These are phyloP conservation scores for Pseudochirops cupreus DNA, from an alignment of 2,797 vertebrate genomes.

Conservation along the genomic window DNA sequence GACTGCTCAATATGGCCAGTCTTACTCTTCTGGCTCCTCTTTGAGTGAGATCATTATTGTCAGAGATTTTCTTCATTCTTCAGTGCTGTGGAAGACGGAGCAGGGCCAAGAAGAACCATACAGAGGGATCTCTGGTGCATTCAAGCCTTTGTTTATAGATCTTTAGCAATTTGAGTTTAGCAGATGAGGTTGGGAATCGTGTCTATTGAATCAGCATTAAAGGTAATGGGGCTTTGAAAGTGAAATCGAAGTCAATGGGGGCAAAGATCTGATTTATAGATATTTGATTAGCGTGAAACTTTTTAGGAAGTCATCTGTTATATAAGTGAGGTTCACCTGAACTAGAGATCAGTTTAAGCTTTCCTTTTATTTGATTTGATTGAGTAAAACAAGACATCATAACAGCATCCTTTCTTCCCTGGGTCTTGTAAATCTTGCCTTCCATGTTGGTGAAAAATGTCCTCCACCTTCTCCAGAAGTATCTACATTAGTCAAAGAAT, in stretches of 20 bases:
- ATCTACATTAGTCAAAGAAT: constrained; percentile 65
- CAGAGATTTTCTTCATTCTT: neutral
- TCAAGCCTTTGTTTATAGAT: constrained; percentile 19
- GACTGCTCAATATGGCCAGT: neutral
- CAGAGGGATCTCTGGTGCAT: neutral
- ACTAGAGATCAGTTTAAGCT: constrained; percentile 23
- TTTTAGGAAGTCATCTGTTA: neutral
- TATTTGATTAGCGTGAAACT: constrained; percentile 38
- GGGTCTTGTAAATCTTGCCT: constrained; percentile 42
- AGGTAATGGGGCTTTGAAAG: constrained; percentile 49
- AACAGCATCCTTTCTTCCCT: constrained; percentile 27
- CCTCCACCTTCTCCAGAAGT: constrained; percentile 50
- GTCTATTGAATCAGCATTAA: constrained; percentile 62
- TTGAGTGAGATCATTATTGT: neutral
- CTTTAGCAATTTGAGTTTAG: constrained; percentile 50
- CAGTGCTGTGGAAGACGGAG: neutral
- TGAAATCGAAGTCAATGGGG: constrained; percentile 26
- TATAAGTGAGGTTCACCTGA: neutral
- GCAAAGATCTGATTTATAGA: constrained; percentile 46
- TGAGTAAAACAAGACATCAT: neutral
- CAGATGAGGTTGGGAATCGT: constrained; percentile 21
- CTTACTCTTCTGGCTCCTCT: neutral
- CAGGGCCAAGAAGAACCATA: neutral
- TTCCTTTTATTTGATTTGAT: constrained; percentile 13
- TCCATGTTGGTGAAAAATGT: constrained; percentile 50